Evolutionary conservation across 2,113 vertebrate genomes (phyloP).

Genomic region (Carassius auratus): DNA sequence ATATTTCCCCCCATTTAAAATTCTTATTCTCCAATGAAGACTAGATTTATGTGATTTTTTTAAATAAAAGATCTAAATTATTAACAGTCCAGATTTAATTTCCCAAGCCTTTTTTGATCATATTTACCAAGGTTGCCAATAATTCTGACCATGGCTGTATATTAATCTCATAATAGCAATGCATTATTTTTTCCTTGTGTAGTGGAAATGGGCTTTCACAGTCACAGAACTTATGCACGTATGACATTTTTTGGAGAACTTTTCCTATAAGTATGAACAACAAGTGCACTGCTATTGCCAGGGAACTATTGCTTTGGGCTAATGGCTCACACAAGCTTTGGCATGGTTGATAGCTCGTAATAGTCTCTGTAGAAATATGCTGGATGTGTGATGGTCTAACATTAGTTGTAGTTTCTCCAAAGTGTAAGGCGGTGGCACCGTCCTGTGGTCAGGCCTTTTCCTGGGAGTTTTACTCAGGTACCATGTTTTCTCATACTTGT

Average conservation of each 20-base stretch:
- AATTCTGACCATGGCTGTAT: too few species aligned
- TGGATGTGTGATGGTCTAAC: constrained; percentile 70
- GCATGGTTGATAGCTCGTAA: constrained; percentile 63
- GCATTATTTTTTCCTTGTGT: not conserved
- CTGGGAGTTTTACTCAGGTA: constrained; percentile 82
- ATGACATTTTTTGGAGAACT: not conserved
- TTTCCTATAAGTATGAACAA: not conserved
- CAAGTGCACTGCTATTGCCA: constrained; percentile 15
- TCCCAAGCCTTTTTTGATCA: too few species aligned
- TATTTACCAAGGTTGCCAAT: too few species aligned
- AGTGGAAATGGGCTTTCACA: not conserved
- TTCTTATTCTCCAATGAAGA: too few species aligned
- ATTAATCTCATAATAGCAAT: not conserved
- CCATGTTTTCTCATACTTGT: constrained; percentile 57
- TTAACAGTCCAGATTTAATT: too few species aligned
- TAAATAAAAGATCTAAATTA: too few species aligned
- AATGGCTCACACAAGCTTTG: not conserved
- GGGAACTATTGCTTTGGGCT: constrained; percentile 10
- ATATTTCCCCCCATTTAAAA: too few species aligned
- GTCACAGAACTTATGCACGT: not conserved
- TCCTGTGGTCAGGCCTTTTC: constrained; percentile 79
- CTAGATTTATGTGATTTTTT: too few species aligned
- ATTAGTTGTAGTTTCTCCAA: constrained; percentile 78
- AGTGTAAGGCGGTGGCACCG: constrained; percentile 72
- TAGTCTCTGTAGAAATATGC: constrained; percentile 52